Conservation (phyloP, 2,113 vertebrate genomes). For the Marmota flaviventris region DNA sequence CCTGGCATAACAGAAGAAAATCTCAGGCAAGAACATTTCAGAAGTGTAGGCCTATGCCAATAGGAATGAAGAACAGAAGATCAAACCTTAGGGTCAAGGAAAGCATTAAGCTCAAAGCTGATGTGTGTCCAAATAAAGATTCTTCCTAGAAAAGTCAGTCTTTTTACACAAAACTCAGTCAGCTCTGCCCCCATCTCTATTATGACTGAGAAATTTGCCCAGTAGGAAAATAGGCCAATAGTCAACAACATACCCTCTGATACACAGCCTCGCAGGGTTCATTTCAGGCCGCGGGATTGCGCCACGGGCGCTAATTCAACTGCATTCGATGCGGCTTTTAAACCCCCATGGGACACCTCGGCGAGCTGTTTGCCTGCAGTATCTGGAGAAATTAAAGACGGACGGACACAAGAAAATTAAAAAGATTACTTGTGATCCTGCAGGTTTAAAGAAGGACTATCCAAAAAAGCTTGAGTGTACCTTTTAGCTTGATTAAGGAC, state of each 20-base stretch:
- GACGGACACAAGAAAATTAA: slow-evolving; percentile 90
- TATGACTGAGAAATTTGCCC: slow-evolving; percentile 75
- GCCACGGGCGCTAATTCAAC: slow-evolving; percentile 88
- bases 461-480: slow-evolving; percentile 78
- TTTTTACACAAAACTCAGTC: slow-evolving; percentile 34
- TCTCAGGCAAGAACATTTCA: slow-evolving; percentile 48
- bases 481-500: slow-evolving; percentile 80
- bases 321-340: slow-evolving; percentile 87
- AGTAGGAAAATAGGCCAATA: slow-evolving; percentile 85
- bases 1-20: slow-evolving; percentile 56
- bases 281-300: slow-evolving; percentile 87
- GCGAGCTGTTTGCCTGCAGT: slow-evolving; percentile 88
- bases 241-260: slow-evolving; percentile 88
- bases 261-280: slow-evolving; percentile 88
- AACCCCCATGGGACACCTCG: slow-evolving; percentile 87
- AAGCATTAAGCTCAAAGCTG: slow-evolving; percentile 49
- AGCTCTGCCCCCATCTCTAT: slow-evolving; percentile 73
- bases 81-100: slow-evolving; percentile 22
- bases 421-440: slow-evolving; percentile 88
- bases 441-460: slow-evolving; percentile 84
- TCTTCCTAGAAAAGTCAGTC: slow-evolving; percentile 50
- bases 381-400: slow-evolving; percentile 90
- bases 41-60: neutral
- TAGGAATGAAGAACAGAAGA: slow-evolving; percentile 60
- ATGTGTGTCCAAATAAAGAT: slow-evolving; percentile 44